Conservation (phyloP, 2,113 vertebrate genomes). For the Lampris megalopsis region DNA sequence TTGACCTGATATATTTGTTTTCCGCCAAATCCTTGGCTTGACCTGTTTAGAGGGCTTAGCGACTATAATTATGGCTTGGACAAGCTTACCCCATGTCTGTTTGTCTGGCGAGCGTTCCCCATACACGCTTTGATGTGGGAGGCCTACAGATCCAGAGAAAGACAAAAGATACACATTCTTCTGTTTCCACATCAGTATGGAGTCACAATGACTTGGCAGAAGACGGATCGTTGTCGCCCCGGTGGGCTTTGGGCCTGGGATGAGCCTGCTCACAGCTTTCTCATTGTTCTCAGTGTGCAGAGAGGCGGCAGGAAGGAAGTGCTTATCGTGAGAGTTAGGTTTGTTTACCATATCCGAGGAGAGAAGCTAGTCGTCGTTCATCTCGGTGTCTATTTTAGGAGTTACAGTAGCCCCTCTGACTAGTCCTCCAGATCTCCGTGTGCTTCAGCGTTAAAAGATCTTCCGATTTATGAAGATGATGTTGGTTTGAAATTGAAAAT, state of each 20-base stretch:
- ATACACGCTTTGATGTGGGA: not conserved
- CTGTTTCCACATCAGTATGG: constrained; percentile 38
- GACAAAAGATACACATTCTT: not conserved
- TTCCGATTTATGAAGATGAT: too few relatives aligned
- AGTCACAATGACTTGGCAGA: constrained; percentile 6
- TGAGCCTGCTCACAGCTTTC: constrained; percentile 1
- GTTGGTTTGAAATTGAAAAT: too few relatives aligned
- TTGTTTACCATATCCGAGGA: too few relatives aligned
- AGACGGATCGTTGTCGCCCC: not conserved
- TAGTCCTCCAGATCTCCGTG: too few relatives aligned
- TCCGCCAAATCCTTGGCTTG: not conserved
- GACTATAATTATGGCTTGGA: not conserved
- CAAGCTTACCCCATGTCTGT: not conserved
- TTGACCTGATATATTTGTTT: constrained; percentile 14
- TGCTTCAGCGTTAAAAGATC: too few relatives aligned
- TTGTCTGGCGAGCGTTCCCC: not conserved
- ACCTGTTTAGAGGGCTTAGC: not conserved
- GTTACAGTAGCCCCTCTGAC: too few relatives aligned
- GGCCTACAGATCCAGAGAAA: constrained; percentile 7
- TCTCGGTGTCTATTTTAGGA: too few relatives aligned
- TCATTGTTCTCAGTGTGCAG: not conserved
- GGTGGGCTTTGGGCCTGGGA: not conserved
- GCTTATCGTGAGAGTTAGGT: too few relatives aligned
- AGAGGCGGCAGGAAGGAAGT: too few relatives aligned
- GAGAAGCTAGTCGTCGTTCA: too few relatives aligned